These are phyloP conservation scores for Drosophila paracracens DNA, from an alignment of 2,888 invertebrate species.

Conservation along the genomic window DNA sequence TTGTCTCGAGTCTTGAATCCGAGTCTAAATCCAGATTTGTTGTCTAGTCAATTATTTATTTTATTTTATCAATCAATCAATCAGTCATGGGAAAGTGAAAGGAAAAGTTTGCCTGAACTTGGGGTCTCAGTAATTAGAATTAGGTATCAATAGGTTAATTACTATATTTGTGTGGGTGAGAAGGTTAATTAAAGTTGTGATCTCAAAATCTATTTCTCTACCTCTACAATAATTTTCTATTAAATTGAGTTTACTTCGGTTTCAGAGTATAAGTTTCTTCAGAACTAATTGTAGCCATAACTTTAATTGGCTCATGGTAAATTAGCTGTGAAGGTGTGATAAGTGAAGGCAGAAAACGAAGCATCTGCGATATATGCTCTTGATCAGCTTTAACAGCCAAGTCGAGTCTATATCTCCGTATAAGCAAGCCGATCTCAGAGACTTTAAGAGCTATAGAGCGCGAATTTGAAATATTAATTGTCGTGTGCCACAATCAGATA, in stretches of 20 bases:
- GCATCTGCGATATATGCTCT: background rate
- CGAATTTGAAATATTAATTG: no score
- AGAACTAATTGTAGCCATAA: background rate
- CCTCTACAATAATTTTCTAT: background rate
- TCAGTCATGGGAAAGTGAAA: constrained; percentile 17
- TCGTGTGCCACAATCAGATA: no score
- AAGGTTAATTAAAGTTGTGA: background rate
- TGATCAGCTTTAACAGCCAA: background rate
- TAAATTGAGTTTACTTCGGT: background rate
- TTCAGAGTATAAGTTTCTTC: background rate
- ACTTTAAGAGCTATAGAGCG: background rate
- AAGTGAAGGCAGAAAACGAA: background rate
- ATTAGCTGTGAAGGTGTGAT: background rate
- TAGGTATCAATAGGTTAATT: background rate
- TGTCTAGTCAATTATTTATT: constrained; percentile 4
- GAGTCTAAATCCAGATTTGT: background rate
- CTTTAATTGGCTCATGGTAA: background rate
- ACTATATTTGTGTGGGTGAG: background rate
- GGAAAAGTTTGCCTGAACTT: background rate
- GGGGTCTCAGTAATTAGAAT: background rate
- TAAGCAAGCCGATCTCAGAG: background rate
- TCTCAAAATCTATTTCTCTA: background rate
- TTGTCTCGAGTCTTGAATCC: constrained; percentile 10
- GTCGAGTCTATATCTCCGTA: background rate
- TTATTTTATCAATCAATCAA: constrained; percentile 37